Conservation (phyloP, 2,113 vertebrate species). For the Morphnarchus princeps region DNA sequence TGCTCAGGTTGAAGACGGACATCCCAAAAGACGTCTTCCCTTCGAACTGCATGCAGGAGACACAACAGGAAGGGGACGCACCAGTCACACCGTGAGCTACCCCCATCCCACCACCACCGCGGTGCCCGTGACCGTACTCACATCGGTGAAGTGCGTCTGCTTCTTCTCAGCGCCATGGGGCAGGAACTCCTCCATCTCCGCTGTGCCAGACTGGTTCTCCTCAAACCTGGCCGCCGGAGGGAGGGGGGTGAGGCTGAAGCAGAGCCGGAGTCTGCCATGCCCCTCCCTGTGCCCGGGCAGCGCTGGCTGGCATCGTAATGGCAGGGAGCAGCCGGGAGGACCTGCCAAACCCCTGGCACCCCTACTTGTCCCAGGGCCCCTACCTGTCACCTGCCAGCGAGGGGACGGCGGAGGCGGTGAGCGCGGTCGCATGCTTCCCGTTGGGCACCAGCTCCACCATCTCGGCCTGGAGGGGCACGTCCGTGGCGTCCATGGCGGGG, state of each 20-base stretch:
- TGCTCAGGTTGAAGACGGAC: conserved; percentile 98
- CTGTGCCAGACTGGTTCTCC: conserved; percentile 69
- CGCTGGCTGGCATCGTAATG: not conserved
- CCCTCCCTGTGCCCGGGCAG: fast-evolving
- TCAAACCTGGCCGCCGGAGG: conserved; percentile 73
- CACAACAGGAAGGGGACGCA: not conserved
- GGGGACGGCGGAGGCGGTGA: not conserved
- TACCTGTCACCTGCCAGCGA: conserved; percentile 58
- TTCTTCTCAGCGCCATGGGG: conserved; percentile 82
- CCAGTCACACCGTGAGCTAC: not conserved
- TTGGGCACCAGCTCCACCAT: conserved; percentile 81
- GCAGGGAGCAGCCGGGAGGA: not conserved
- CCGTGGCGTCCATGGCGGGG: conserved; percentile 31
- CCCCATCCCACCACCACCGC: not conserved
- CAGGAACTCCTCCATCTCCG: conserved; percentile 85
- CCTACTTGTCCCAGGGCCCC: fast-evolving
- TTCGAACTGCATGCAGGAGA: conserved; percentile 79
- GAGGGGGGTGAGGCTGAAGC: not conserved
- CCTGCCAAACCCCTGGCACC: not conserved
- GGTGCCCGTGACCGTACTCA: conserved; percentile 31
- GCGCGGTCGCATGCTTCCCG: conserved; percentile 53
- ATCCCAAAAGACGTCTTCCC: conserved; percentile 97
- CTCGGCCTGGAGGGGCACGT: conserved; percentile 67
- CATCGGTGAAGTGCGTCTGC: conserved; percentile 87
- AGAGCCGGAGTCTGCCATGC: not conserved